These are phyloP conservation scores for Merops nubicus DNA, from an alignment of 2,113 vertebrate species.

Conservation along the genomic window DNA sequence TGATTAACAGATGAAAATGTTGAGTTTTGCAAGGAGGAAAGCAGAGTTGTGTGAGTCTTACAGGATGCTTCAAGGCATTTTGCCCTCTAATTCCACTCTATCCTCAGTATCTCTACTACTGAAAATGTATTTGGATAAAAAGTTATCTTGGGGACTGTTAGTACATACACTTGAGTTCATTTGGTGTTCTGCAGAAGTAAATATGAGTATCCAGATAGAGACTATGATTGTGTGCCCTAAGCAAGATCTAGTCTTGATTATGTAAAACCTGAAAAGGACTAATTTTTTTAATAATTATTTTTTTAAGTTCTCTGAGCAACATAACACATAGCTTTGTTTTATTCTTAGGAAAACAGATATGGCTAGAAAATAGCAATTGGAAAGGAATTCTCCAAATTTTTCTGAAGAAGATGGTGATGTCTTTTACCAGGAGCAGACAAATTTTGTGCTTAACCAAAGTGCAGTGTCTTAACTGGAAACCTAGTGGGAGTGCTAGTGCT, in stretches of 20 bases:
- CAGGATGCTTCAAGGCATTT: neutral
- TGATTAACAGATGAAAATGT: neutral
- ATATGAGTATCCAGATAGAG: neutral
- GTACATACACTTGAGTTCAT: neutral
- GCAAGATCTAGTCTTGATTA: neutral
- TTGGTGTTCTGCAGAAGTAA: neutral
- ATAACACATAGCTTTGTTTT: neutral
- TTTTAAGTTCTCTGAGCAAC: neutral
- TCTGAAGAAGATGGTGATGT: neutral
- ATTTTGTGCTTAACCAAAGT: neutral
- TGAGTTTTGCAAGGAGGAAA: neutral
- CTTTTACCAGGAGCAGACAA: neutral
- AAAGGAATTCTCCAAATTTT: neutral
- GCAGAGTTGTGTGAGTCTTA: accelerated
- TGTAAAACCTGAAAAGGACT: neutral
- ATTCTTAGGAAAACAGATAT: neutral
- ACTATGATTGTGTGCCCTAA: neutral
- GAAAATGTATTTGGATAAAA: neutral
- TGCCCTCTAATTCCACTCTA: neutral
- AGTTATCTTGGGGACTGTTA: neutral
- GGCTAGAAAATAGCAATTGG: neutral
- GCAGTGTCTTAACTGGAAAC: neutral
- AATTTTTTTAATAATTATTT: neutral
- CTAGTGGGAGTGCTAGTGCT: neutral
- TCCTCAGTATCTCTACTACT: neutral